phyloP scores from a whole-genome alignment of 2,888 invertebrate genomes.

The Xylocampa areola region DNA sequence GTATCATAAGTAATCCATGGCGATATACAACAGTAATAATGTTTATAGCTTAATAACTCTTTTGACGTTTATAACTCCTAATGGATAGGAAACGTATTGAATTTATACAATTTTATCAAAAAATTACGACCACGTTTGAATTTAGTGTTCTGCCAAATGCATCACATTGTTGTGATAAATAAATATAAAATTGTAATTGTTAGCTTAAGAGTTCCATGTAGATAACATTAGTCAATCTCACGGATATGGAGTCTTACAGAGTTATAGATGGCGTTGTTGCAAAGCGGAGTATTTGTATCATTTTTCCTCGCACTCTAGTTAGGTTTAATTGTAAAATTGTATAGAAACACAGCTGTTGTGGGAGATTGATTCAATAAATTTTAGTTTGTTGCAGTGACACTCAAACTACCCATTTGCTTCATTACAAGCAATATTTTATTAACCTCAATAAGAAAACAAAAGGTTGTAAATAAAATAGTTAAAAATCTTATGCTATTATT shows the following conservation, averaged over 20 bases:
- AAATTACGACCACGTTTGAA: constrained; percentile 47
- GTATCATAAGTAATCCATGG: constrained; percentile 19
- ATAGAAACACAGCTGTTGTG: constrained; percentile 41
- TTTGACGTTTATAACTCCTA: constrained; percentile 42
- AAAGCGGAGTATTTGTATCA: constrained; percentile 34
- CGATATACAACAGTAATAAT: constrained; percentile 7
- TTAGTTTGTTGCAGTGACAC: neutral
- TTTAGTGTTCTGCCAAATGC: constrained; percentile 55
- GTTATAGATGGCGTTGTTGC: constrained; percentile 24
- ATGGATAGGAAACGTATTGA: constrained; percentile 45
- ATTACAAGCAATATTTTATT: too few relatives aligned
- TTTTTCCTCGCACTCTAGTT: constrained; percentile 49
- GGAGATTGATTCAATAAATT: neutral
- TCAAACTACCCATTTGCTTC: too few relatives aligned
- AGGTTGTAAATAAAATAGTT: too few relatives aligned
- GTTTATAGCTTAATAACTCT: constrained; percentile 32
- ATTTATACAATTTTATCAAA: constrained; percentile 50
- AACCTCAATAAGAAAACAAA: too few relatives aligned
- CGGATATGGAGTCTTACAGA: constrained; percentile 22
- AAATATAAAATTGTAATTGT: constrained; percentile 33
- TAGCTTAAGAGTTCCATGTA: constrained; percentile 43
- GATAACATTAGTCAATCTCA: constrained; percentile 23
- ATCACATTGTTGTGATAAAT: constrained; percentile 54
- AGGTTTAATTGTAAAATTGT: constrained; percentile 45
- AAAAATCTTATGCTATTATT: too few relatives aligned